Conservation (phyloP, 2,888 invertebrate species). For the Eurytoma adleriae region DNA sequence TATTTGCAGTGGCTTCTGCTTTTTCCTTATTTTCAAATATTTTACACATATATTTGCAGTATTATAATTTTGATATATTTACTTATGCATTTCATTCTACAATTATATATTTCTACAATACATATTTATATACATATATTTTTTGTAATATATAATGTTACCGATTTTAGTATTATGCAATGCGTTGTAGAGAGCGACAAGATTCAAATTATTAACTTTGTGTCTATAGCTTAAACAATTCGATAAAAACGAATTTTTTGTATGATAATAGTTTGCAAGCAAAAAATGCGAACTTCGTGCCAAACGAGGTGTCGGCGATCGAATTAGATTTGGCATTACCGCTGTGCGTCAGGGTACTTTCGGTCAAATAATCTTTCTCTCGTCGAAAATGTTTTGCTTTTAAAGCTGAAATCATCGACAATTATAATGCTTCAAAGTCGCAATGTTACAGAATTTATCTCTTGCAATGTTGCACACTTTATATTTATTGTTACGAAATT, state of each 20-base stretch:
- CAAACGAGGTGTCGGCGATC: constrained; percentile 28
- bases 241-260: not conserved
- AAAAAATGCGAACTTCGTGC: constrained; percentile 9
- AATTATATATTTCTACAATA: not conserved
- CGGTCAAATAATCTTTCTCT: constrained; percentile 42
- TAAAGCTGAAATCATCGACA: constrained; percentile 31
- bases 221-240: not conserved
- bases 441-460: constrained; percentile 22
- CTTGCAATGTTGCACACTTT: constrained; percentile 1
- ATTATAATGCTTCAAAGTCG: constrained; percentile 17
- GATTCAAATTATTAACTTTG: too few relatives aligned
- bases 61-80: constrained; percentile 17
- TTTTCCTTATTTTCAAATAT: constrained; percentile 54
- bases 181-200: too few relatives aligned
- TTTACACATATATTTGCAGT: not conserved
- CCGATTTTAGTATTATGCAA: too few relatives aligned
- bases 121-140: not conserved
- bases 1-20: constrained; percentile 56
- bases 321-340: constrained; percentile 53
- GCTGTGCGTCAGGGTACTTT: constrained; percentile 8
- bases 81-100: not conserved
- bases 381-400: constrained; percentile 29
- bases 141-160: not conserved
- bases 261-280: constrained; percentile 15
- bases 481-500: constrained; percentile 10